These are phyloP conservation scores for Phrynocephalus versicolor DNA, from an alignment of 2,113 vertebrate genomes.

Conservation along the genomic window DNA sequence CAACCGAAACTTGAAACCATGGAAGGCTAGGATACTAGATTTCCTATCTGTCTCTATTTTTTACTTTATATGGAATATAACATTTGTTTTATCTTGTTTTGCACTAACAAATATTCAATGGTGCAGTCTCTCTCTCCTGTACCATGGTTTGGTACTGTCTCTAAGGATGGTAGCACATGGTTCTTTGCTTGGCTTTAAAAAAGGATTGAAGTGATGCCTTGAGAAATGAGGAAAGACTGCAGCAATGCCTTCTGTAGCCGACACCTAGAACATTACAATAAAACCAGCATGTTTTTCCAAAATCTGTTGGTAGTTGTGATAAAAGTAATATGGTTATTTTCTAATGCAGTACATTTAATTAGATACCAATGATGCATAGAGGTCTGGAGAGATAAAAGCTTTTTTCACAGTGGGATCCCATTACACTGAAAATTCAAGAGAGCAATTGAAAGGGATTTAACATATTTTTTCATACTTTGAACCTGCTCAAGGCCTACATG, in stretches of 20 bases:
- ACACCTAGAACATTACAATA: slow-evolving; percentile 15
- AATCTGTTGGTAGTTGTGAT: background rate
- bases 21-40: background rate
- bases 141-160: background rate
- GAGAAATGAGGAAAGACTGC: slow-evolving; percentile 36
- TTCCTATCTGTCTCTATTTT: too few species aligned
- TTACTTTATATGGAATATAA: background rate
- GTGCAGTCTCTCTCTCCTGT: too few species aligned
- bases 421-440: slow-evolving; percentile 10
- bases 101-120: background rate
- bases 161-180: background rate
- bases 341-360: slow-evolving; percentile 25
- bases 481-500: background rate
- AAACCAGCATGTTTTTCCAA: slow-evolving; percentile 12
- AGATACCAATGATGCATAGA: slow-evolving; percentile 38
- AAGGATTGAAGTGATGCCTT: slow-evolving; percentile 20
- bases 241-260: background rate
- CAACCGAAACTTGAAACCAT: background rate
- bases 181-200: slow-evolving; percentile 24
- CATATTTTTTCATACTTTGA: slow-evolving; percentile 35
- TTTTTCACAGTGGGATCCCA: slow-evolving; percentile 14
- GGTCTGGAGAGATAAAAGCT: background rate
- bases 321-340: slow-evolving; percentile 20
- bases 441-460: background rate
- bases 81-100: background rate